phyloP scores from a whole-genome alignment of 1,140 invertebrate species.

The Coptotermes formosanus region DNA sequence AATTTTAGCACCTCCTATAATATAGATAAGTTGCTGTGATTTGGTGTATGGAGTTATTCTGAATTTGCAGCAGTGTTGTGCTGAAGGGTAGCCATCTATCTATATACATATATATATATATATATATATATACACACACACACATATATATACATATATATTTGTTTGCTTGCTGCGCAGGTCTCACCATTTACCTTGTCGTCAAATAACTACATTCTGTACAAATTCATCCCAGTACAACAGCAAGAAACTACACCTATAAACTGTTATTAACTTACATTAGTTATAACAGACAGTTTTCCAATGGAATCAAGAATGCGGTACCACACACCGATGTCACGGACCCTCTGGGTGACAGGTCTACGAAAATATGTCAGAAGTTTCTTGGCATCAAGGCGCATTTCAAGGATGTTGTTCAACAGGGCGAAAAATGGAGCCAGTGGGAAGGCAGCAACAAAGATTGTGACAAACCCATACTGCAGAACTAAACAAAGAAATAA shows the following conservation, averaged over 20 bases:
- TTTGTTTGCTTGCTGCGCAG: too few species aligned
- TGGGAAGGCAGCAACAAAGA: slow-evolving; percentile 58
- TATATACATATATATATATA: too few species aligned
- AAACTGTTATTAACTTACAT: slow-evolving; percentile 63
- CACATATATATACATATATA: too few species aligned
- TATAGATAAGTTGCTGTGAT: too few species aligned
- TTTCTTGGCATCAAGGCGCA: slow-evolving; percentile 55
- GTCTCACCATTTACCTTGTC: too few species aligned
- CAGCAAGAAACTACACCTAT: not conserved
- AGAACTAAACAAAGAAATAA: slow-evolving; percentile 42
- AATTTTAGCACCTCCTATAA: too few species aligned
- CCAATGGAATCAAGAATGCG: slow-evolving; percentile 85
- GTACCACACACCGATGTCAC: slow-evolving; percentile 91
- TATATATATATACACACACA: too few species aligned
- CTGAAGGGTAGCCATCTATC: too few species aligned
- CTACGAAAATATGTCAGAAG: slow-evolving; percentile 49
- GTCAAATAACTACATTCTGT: too few species aligned
- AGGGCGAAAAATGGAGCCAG: slow-evolving; percentile 56
- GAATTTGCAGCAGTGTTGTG: too few species aligned
- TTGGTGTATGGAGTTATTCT: too few species aligned
- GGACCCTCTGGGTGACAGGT: slow-evolving; percentile 53
- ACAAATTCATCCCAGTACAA: not conserved
- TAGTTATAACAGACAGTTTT: slow-evolving; percentile 88
- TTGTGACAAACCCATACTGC: slow-evolving; percentile 57
- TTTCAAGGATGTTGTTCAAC: slow-evolving; percentile 56